phyloP scores from a whole-genome alignment of 23 tunicate genomes.

The Trididemnum nubilum region DNA sequence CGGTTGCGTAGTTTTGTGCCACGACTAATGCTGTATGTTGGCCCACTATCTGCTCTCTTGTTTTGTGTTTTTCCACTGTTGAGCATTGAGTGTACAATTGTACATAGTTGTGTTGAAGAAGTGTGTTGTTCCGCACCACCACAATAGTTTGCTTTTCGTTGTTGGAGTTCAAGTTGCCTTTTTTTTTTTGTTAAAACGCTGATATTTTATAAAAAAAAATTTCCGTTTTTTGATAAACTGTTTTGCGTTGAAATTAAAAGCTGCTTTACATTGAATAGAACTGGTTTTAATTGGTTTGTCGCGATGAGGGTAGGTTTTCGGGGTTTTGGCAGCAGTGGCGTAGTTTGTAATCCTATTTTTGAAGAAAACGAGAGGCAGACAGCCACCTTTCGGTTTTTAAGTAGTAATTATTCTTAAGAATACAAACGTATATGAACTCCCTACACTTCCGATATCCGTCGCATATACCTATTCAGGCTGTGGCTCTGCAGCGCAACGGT shows the following conservation, averaged over 20 bases:
- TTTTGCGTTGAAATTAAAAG: conserved; percentile 6
- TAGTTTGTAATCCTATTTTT: too few species aligned
- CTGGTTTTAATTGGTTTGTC: too few species aligned
- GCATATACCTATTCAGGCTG: too few species aligned
- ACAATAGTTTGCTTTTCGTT: background rate
- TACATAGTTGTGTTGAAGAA: background rate
- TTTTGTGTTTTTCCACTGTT: conserved; percentile 1
- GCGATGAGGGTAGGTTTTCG: too few species aligned
- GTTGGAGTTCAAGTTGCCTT: conserved; percentile 22
- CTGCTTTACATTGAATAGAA: too few species aligned
- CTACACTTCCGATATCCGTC: too few species aligned
- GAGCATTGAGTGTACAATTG: background rate
- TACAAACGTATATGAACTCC: too few species aligned
- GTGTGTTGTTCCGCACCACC: background rate
- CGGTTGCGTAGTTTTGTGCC: background rate
- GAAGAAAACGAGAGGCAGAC: too few species aligned
- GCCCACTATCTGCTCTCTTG: background rate
- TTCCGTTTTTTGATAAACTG: background rate
- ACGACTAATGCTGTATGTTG: background rate
- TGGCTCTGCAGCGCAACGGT: too few species aligned
- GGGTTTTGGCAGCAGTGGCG: too few species aligned
- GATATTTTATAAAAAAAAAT: background rate
- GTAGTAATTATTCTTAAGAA: too few species aligned
- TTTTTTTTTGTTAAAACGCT: background rate
- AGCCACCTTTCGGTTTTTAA: too few species aligned